Evolutionary conservation across 2,888 invertebrate genomes (phyloP).

Genomic region (Diaphora mendica): DNA sequence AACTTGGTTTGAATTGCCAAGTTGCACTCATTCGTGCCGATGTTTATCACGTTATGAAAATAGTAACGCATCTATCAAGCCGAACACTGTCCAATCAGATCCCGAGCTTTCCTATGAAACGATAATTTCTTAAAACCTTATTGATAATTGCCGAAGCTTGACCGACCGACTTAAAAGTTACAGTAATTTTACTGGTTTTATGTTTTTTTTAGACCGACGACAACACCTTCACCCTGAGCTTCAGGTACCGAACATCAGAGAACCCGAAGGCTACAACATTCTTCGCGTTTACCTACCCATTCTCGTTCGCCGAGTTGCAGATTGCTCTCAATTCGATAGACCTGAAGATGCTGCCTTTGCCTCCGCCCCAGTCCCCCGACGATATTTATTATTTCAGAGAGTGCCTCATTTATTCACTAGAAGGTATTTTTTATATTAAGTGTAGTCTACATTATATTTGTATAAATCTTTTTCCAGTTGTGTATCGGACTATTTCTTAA

Average conservation of each 20-base stretch:
- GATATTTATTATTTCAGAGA: conserved; percentile 95
- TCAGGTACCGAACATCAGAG: conserved; percentile 90
- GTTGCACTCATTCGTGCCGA: neutral
- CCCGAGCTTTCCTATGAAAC: too few species aligned
- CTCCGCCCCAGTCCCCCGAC: conserved; percentile 77
- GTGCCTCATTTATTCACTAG: conserved; percentile 91
- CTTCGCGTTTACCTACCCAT: conserved; percentile 97
- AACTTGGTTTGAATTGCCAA: neutral
- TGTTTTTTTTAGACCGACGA: conserved; percentile 87
- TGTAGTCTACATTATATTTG: neutral
- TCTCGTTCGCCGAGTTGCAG: conserved; percentile 93
- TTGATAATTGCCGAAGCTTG: neutral
- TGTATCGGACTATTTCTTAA: neutral
- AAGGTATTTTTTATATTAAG: conserved; percentile 78
- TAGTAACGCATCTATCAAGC: neutral
- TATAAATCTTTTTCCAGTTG: neutral
- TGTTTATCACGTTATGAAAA: neutral
- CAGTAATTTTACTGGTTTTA: neutral
- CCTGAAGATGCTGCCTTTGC: conserved; percentile 82
- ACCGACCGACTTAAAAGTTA: neutral
- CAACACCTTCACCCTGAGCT: conserved; percentile 91
- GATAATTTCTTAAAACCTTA: neutral
- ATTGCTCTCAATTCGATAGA: conserved; percentile 90
- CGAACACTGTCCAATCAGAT: too few species aligned
- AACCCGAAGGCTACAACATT: conserved; percentile 91